Conservation (phyloP, 1,140 invertebrate genomes). For the Arion vulgaris region DNA sequence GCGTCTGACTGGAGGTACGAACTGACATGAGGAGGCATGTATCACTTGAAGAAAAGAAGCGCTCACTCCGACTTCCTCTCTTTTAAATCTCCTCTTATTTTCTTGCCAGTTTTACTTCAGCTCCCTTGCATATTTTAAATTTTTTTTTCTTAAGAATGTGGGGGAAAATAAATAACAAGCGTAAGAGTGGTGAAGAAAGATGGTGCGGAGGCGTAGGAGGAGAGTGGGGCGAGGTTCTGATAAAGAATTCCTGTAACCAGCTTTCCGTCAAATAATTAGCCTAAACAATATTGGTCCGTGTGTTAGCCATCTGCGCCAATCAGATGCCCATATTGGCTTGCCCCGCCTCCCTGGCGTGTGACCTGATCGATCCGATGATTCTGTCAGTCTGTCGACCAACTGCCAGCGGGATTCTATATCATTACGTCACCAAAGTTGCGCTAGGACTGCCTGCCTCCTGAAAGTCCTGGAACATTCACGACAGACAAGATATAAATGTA, state of each 20-base stretch:
- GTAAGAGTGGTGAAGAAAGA: neutral
- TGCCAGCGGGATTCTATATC: neutral
- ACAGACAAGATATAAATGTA: too few relatives aligned
- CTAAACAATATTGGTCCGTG: slow-evolving; percentile 21
- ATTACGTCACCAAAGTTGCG: neutral
- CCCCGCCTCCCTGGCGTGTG: slow-evolving; percentile 15
- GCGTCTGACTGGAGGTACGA: too few relatives aligned
- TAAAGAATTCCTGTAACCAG: slow-evolving; percentile 2
- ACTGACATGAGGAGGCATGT: too few relatives aligned
- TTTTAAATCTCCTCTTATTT: too few relatives aligned
- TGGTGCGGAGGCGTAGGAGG: too few relatives aligned
- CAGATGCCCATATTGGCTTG: slow-evolving; percentile 17
- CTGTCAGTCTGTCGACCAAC: neutral
- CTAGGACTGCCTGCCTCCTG: neutral
- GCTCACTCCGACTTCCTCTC: too few relatives aligned
- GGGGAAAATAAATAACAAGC: neutral
- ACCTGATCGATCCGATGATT: slow-evolving; percentile 4
- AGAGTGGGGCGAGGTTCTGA: neutral
- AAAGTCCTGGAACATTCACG: neutral
- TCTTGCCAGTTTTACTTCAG: too few relatives aligned
- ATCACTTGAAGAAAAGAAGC: too few relatives aligned
- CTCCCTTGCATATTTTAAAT: too few relatives aligned
- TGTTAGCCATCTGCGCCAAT: slow-evolving; percentile 21
- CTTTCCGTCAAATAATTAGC: slow-evolving; percentile 2
- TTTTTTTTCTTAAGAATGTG: too few relatives aligned